Evolutionary conservation across 2,888 invertebrate genomes (phyloP), one percentile per base, ranked within the genome.

Genomic region (Cephus sareptanus): DNA sequence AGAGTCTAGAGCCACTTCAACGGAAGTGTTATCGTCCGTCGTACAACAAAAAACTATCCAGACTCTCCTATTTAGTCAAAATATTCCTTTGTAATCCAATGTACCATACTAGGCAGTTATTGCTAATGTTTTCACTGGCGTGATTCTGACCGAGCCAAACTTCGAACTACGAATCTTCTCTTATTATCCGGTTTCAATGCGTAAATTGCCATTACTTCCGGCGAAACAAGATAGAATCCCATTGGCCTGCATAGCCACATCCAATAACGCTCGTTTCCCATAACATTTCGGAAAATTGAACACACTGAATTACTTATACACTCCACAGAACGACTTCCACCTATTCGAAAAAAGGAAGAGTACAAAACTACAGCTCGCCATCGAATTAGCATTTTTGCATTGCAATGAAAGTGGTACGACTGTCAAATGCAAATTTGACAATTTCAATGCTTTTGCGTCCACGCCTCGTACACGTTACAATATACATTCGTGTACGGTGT

Each of bases 361-460:
- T 23, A 23, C 9, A 56, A 56, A 56, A 56, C 56, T 56, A 23
- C 23, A 56, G 56, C 23, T 56, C 56, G 23, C 23, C 40, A 6
- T 40, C 9, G 56, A 56, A 56, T 56, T 56, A 56, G 56, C 56
- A 56, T 56, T 56, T 56, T 56, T 56, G 23, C 56, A 56, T 56
- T 23, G 56, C 23, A 56, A 56, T 56, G 56, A 9, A 56, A 56
- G 23, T 56, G 56, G 56, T 56, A 56, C 56, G 56, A 56, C 56
- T 56, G 23, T 56, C 56, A 23, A 56, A 56, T 56, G 56, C 23
- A 56, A 56, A 56, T 56, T 56, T 56, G 56, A 56, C 56, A 56
- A 56, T 56, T 56, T 56, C 23, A 23, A 77, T 77, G 77, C 76
- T 79, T 81, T 75, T 23, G 74, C 79, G 69, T 37, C 74, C 76